Evolutionary conservation across 2,888 invertebrate species (phyloP).

Genomic region (Agrilus cyanescens): DNA sequence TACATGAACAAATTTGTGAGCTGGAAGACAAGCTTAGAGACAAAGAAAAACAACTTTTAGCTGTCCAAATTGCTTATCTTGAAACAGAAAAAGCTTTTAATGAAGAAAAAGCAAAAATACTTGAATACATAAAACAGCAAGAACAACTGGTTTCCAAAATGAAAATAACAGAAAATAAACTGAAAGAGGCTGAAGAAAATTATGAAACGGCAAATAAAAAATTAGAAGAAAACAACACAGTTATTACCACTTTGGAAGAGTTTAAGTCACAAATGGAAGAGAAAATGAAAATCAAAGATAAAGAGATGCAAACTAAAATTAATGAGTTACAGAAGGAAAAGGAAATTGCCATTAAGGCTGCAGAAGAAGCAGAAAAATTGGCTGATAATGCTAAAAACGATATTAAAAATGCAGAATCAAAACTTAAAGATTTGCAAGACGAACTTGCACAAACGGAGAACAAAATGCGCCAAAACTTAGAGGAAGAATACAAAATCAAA

Average conservation of each 20-base stretch:
- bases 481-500: conserved; percentile 13
- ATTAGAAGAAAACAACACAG: conserved; percentile 11
- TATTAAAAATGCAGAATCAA: conserved; percentile 17
- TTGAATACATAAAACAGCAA: conserved; percentile 3
- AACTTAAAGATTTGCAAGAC: conserved; percentile 18
- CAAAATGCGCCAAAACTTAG: conserved; percentile 10
- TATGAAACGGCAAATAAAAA: conserved; percentile 20
- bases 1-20: conserved; percentile 35
- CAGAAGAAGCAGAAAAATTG: conserved; percentile 14
- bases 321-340: conserved; percentile 27
- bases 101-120: conserved; percentile 11
- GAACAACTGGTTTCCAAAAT: conserved; percentile 5
- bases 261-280: conserved; percentile 17
- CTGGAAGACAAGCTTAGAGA: conserved; percentile 34
- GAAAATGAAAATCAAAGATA: conserved; percentile 23
- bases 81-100: conserved; percentile 12
- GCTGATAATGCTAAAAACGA: conserved; percentile 21
- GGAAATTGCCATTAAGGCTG: conserved; percentile 16
- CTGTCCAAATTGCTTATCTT: conserved; percentile 15
- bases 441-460: conserved; percentile 10
- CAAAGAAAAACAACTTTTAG: conserved; percentile 33
- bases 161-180: conserved; percentile 17
- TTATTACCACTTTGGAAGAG: conserved; percentile 18
- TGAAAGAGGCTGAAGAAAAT: conserved; percentile 25
- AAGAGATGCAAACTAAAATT: conserved; percentile 25